Base-by-base conservation (phyloP, 2,888 invertebrate species). In the Tetrapedia diversipes region DNA sequence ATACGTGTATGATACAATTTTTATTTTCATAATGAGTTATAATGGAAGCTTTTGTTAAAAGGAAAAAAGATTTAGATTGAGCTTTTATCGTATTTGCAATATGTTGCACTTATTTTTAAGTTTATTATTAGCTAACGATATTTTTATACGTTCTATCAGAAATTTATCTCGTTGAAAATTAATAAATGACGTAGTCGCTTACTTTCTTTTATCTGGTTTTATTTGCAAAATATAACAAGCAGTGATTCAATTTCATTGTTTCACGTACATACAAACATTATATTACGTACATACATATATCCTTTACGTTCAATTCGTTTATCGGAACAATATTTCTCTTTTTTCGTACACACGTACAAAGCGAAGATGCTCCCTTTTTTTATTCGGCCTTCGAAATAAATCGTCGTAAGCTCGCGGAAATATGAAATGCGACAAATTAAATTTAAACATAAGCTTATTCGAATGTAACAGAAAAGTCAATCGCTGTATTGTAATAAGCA, bases 341-440 rank as follows among this genome's bases (percentile, higher is more conserved):
- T 7, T 61, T 54, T 24, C 22, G 37, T 1, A 16, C 37, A 4
- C 27, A 16, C 63, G 16, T 51, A 24, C 0, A 27, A 63, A 27
- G 8, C 11, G 56, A 24, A 8, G 14, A 1, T 8, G 8, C 14
- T 29, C 19, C 22, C 29, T 49, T 24, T 14, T 53, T 68, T 41
- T 19, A 22, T 24, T n/a, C 37, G 43, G 37, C 57, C 56, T 41
- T 39, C 39, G 32, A 27, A 27, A 22, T 37, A 24, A 34, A 8
- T 47, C 32, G 39, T 45, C 67, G 67, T 60, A 72, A 72, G 59
- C 54, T 54, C 47, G 8, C 72, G 27, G 60, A 67, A 66, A 72
- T 54, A 54, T 43, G 43, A 22, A 43, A 63, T 22, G 54, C 29
- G 27, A 53, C 57, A 66, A 59, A 59, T 43, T 59, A 49, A 43